Base-by-base conservation (phyloP, 2,797 vertebrate species). In the Poecilia picta region DNA sequence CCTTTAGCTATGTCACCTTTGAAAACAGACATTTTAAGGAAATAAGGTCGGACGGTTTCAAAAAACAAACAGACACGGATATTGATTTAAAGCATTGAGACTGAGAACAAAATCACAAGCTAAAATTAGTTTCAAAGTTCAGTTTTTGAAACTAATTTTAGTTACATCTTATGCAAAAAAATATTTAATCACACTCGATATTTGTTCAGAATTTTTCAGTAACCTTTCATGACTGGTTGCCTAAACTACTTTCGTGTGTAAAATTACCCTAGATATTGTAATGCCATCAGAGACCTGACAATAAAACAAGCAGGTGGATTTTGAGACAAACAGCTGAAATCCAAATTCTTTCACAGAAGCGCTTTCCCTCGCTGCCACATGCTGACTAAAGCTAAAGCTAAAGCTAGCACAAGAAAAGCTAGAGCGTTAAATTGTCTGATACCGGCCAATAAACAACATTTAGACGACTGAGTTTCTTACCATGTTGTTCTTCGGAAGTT, bases 401-500 rank as follows among this genome's bases (percentile, higher is more conserved):
- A n/a, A n/a, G n/a, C n/a, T n/a, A n/a, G 10, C 81, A 28, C 43
- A 49, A 33, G 0, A 6, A 2, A 79, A 71, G 90, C 90, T 91
- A 91, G 79, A 41, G 28, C 0, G 20, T 55, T 76, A 57, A 82
- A 83, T 33, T 0, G 18, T 2, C 3, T 1, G 1, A 25, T 25
- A n/a, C 1, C 66, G 64, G 46, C 49, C 0, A 39, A 72, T 28
- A 0, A 33, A 51, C 0, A 0, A 0, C 0, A 31, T 6, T 72
- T 28, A 46, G 75, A 31, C 4, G 0, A 0, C 0, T 0, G 11
- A 0, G 0, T 1, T 66, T 76, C 95, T 92, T 87, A 96, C 96
- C 96, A 96, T 96, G 76, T 83, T 94, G 89, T 80, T 53, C 85
- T 51, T 28, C 16, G 15, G 28, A 49, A 4, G 77, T 92, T 81